Evolutionary conservation across 2,888 invertebrate genomes (phyloP).

Genomic region (Thereva unica): DNA sequence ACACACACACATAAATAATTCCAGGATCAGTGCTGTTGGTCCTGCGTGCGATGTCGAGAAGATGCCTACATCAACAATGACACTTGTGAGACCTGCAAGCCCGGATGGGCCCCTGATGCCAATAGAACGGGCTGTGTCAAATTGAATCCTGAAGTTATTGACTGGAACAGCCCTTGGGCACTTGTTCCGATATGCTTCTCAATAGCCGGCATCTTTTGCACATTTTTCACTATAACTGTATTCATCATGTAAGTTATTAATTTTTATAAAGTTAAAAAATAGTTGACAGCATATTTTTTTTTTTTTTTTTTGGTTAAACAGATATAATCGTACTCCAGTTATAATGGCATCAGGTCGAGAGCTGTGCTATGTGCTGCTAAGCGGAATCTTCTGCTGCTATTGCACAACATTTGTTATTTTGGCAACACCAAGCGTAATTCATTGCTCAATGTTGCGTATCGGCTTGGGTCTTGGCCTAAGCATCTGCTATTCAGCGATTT

Average conservation of each 20-base stretch:
- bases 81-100: conserved; percentile 63
- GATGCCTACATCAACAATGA: conserved; percentile 66
- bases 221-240: conserved; percentile 66
- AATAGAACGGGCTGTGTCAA: conserved; percentile 62
- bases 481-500: conserved; percentile 74
- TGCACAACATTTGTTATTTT: conserved; percentile 73
- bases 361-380: conserved; percentile 74
- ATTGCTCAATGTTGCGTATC: conserved; percentile 68
- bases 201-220: conserved; percentile 64
- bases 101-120: conserved; percentile 61
- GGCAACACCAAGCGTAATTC: conserved; percentile 66
- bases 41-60: conserved; percentile 68
- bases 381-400: conserved; percentile 72
- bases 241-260: conserved; percentile 62
- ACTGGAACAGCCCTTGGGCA: conserved; percentile 69
- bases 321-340: conserved; percentile 66
- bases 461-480: conserved; percentile 74
- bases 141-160: conserved; percentile 64
- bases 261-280: neutral
- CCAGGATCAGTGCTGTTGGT: conserved; percentile 71
- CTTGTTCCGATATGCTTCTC: conserved; percentile 67
- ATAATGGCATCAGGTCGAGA: conserved; percentile 80
- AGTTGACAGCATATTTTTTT: neutral
- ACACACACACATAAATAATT: conserved; percentile 7
- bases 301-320: conserved; percentile 40